A percentile compares a stretch with the other conserved stretches of the same genome.
Evolutionary conservation across 2,113 vertebrate genomes (phyloP).

Genomic region (Hippocampus mohnikei): DNA sequence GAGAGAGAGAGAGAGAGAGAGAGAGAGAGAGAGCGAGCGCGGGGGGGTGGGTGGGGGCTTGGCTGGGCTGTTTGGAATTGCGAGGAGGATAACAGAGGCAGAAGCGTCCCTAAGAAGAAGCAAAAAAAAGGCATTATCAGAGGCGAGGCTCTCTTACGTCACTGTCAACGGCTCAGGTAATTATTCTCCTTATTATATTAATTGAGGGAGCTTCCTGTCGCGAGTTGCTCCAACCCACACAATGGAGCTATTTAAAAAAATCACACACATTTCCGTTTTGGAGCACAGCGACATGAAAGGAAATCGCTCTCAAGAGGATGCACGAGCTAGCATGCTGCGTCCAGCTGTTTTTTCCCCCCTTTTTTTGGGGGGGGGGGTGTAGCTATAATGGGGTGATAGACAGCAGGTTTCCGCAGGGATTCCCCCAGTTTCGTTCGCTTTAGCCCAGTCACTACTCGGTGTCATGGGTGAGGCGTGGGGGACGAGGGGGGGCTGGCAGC

Average conservation of each 20-base stretch:
- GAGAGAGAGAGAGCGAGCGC: conserved; percentile 13
- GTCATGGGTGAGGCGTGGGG: neutral
- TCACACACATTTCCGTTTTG: neutral
- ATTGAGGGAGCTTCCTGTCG: neutral
- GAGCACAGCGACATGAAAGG: neutral
- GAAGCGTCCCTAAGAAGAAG: conserved; percentile 7
- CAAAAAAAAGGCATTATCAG: conserved; percentile 8
- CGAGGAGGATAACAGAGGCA: conserved; percentile 40
- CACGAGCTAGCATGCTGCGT: conserved; percentile 14
- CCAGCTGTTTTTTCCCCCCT: neutral
- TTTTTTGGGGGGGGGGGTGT: neutral
- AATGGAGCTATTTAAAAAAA: neutral
- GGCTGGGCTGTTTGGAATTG: conserved; percentile 28
- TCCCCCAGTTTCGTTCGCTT: conserved; percentile 42
- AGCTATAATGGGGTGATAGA: neutral
- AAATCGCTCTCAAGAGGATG: neutral
- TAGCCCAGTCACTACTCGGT: conserved; percentile 23
- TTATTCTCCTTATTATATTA: too few species aligned
- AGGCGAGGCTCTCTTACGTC: conserved; percentile 20
- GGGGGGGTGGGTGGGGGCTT: neutral
- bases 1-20: neutral
- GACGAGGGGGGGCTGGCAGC: neutral
- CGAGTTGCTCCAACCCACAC: conserved; percentile 4
- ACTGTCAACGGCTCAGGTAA: conserved; percentile 53
- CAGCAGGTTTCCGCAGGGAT: conserved; percentile 36